Conservation (phyloP, 1,140 invertebrate genomes). For the Saccostrea glomerata region DNA sequence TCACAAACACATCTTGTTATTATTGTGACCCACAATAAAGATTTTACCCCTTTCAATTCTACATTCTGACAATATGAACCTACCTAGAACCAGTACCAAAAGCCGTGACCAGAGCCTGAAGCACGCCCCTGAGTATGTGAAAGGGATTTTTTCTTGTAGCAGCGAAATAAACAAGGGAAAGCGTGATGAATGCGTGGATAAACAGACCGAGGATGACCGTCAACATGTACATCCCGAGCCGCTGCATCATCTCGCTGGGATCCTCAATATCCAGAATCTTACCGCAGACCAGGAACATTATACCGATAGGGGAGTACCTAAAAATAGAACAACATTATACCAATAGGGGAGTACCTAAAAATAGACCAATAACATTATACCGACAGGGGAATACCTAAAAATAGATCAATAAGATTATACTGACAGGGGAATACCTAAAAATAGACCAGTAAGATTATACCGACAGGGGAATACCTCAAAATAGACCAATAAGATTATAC, state of each 20-base stretch:
- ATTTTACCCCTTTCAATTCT: too few species aligned
- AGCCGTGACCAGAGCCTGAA: conserved; percentile 84
- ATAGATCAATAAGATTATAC: background rate
- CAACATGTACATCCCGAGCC: conserved; percentile 93
- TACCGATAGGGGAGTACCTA: conserved; percentile 95
- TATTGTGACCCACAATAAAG: too few species aligned
- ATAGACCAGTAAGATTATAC: too few species aligned
- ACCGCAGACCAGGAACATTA: conserved; percentile 92
- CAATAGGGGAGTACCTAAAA: too few species aligned
- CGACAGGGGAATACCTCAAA: too few species aligned
- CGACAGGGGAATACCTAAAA: conserved; percentile 92
- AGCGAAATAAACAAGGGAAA: conserved; percentile 85
- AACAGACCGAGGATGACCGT: conserved; percentile 94
- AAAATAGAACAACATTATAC: conserved; percentile 40
- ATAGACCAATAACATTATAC: conserved; percentile 92
- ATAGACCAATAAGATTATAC: background rate
- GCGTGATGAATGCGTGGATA: conserved; percentile 92
- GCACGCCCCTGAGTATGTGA: conserved; percentile 81
- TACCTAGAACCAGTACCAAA: conserved; percentile 81
- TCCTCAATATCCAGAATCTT: conserved; percentile 93
- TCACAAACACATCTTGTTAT: too few species aligned
- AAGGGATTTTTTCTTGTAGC: conserved; percentile 82
- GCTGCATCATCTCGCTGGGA: conserved; percentile 88
- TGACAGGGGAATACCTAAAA: too few species aligned
- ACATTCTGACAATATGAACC: conserved; percentile 7